Base-by-base conservation (phyloP, 2,113 vertebrate species). In the Neolamprologus brichardi region DNA sequence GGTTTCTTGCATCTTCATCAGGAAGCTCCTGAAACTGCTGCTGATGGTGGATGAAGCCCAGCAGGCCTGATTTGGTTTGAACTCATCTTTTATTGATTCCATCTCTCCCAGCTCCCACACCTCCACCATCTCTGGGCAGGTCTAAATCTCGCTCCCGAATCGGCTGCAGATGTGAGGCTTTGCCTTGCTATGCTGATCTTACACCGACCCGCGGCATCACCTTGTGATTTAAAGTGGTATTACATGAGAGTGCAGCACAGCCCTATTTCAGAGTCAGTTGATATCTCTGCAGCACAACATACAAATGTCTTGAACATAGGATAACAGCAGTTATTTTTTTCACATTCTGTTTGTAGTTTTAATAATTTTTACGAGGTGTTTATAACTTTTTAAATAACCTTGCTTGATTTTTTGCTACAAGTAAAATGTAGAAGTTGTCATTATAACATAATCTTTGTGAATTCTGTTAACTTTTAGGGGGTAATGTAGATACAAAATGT, bases 121-220 rank as follows among this genome's bases (percentile, higher is more conserved):
- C 91, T 93, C 94, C 93, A 92, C 91, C 84, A 94, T 90, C 91
- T 93, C 87, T 84, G 89, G 93, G 94, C 91, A 93, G 91, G 77
- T 84, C 88, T 83, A 93, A 92, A 95, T 95, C 93, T 95, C 83
- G 83, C 81, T 44, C 20, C 88, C 90, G 18, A 88, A 96, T 94
- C 88, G 81, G 70, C 91, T 86, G 91, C 92, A 93, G 91, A 94
- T 82, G 90, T 91, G 93, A 86, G 94, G 87, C 83, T 94, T 91
- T 92, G 92, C 89, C 90, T 91, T 87, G 92, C 92, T 46, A 46
- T 28, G 25, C 2, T 49, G 44, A 77, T 18, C 9, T 30, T 7
- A 51, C 41, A 18, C 70, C 0, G 6, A 75, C 70, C 25, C 4
- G 1, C 10, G 3, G 70, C 70, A 30, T 15, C 25, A 49, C 70